These are phyloP conservation scores for Nothura maculosa DNA, from an alignment of 2,797 vertebrate species.

Conservation along the genomic window DNA sequence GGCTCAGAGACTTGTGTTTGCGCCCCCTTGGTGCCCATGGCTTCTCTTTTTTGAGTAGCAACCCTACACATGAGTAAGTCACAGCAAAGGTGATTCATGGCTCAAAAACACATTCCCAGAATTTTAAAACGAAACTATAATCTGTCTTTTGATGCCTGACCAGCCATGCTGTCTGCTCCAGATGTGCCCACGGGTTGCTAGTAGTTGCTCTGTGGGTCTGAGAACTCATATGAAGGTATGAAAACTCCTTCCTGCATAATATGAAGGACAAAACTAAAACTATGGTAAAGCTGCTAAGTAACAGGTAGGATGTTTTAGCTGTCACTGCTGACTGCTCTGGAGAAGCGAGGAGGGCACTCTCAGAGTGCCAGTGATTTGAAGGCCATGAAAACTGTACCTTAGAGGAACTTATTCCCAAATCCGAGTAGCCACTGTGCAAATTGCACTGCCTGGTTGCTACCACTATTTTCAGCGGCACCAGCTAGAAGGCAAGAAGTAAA, in stretches of 20 bases:
- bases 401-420: background rate
- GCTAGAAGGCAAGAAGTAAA: background rate
- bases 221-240: background rate
- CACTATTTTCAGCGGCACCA: background rate
- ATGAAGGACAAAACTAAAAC: conserved; percentile 16
- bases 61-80: background rate
- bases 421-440: background rate
- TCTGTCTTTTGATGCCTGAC: conserved; percentile 42
- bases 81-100: background rate
- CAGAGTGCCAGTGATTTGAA: background rate
- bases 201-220: background rate
- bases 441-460: background rate
- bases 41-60: conserved; percentile 43
- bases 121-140: conserved; percentile 28
- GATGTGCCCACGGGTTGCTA: background rate
- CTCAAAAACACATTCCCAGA: background rate
- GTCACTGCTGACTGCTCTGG: background rate
- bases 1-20: rapidly evolving
- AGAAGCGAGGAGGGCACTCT: conserved; percentile 24
- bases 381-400: background rate
- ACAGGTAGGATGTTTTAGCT: conserved; percentile 7
- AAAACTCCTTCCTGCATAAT: background rate
- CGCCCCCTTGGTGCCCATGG: background rate
- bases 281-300: conserved; percentile 29
- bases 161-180: background rate